These are phyloP conservation scores for Plagodis pulveraria DNA, from an alignment of 2,888 invertebrate species.

Conservation along the genomic window DNA sequence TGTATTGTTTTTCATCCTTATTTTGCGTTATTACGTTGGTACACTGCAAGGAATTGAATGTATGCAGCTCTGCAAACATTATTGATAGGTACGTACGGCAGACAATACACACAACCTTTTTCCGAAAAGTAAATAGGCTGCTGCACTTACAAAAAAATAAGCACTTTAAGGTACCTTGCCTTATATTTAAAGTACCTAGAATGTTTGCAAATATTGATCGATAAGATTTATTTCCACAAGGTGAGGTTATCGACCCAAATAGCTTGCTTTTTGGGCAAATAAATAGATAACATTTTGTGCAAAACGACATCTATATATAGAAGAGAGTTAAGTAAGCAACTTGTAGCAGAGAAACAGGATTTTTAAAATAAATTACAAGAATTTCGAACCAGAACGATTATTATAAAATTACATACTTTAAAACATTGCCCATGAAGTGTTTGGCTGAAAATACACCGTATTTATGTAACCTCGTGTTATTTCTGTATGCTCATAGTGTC, in stretches of 20 bases:
- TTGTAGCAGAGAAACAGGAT: constrained; percentile 1
- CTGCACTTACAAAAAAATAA: background rate
- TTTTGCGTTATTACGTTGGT: constrained; percentile 22
- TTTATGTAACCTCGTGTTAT: constrained; percentile 70
- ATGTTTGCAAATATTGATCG: constrained; percentile 20
- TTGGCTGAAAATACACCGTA: constrained; percentile 41
- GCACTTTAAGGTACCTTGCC: background rate
- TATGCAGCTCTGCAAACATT: constrained; percentile 31
- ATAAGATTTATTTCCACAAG: constrained; percentile 18
- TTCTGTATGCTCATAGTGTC: constrained; percentile 55
- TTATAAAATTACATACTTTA: constrained; percentile 11
- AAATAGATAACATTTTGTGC: background rate
- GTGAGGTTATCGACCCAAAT: constrained; percentile 24
- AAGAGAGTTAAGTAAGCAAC: background rate
- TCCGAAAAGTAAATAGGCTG: background rate
- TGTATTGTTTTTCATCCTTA: constrained; percentile 21
- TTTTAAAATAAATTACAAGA: background rate
- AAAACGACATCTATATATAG: background rate
- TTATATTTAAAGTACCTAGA: constrained; percentile 2
- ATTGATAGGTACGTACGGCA: constrained; percentile 4
- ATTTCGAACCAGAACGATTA: constrained; percentile 3
- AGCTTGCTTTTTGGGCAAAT: constrained; percentile 10
- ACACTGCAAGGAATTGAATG: constrained; percentile 16
- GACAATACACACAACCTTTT: constrained; percentile 14
- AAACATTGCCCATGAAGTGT: constrained; percentile 21